phyloP scores from a whole-genome alignment of 2,113 vertebrate species.

The Ellobius talpinus region DNA sequence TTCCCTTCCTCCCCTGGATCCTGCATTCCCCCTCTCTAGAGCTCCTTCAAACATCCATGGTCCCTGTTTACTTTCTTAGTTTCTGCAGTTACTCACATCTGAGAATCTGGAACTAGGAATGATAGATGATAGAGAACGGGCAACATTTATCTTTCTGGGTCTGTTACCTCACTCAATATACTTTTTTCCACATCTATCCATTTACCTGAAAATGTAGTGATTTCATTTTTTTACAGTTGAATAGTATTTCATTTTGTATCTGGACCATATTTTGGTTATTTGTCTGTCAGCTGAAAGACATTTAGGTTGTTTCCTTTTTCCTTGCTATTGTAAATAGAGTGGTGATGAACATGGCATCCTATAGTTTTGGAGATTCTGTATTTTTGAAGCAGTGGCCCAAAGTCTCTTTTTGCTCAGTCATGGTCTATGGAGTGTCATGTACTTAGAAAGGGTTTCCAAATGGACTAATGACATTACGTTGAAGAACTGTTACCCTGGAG shows the following conservation, averaged over 20 bases:
- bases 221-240: not conserved
- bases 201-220: not conserved
- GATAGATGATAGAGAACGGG: not conserved
- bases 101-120: not conserved
- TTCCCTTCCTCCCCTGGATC: not conserved
- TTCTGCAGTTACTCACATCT: not conserved
- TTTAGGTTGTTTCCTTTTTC: not conserved
- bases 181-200: not conserved
- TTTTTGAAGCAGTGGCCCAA: constrained; percentile 27
- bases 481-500: not conserved
- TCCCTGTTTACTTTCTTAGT: not conserved
- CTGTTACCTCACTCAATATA: not conserved
- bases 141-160: not conserved
- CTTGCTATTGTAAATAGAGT: not conserved
- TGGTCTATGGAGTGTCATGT: not conserved
- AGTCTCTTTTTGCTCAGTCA: not conserved
- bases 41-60: not conserved
- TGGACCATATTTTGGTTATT: not conserved
- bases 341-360: not conserved
- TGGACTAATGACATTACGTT: not conserved
- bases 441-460: not conserved
- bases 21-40: not conserved
- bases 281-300: not conserved
- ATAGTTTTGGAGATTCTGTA: not conserved
- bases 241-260: not conserved